Conservation (phyloP, 2,113 vertebrate genomes). For the Tetrao urogallus region DNA sequence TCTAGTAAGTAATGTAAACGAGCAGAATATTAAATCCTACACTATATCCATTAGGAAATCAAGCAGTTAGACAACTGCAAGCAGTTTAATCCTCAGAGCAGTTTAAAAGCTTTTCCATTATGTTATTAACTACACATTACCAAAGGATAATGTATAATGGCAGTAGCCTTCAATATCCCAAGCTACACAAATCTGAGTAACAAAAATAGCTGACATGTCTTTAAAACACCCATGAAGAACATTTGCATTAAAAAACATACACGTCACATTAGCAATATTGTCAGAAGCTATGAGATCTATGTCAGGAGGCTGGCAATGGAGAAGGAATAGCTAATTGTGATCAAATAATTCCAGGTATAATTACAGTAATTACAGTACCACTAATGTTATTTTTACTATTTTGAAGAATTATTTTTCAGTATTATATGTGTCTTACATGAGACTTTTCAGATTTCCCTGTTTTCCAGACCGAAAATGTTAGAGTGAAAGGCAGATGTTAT, state of each 20-base stretch:
- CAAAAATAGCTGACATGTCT: slow-evolving; percentile 2
- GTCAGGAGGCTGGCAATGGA: background rate
- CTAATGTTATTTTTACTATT: background rate
- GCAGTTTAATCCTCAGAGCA: slow-evolving; percentile 38
- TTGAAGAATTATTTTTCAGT: background rate
- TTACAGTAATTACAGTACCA: no score
- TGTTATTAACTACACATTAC: slow-evolving; percentile 47
- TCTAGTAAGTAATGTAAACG: slow-evolving; percentile 34
- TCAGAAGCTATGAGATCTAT: background rate
- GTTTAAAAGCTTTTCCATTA: slow-evolving; percentile 62
- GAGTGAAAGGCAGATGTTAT: background rate
- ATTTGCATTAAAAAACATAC: background rate
- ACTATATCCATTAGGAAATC: slow-evolving; percentile 52
- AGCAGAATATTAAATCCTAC: slow-evolving; percentile 57
- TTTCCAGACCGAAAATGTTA: background rate
- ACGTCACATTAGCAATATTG: background rate
- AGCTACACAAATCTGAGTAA: background rate
- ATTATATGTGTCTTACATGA: no score
- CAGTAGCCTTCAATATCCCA: slow-evolving; percentile 37
- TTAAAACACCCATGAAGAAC: background rate
- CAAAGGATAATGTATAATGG: slow-evolving; percentile 51
- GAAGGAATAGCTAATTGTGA: background rate
- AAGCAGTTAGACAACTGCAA: slow-evolving; percentile 53
- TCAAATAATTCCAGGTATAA: background rate
- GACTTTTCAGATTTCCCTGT: background rate